Percentiles rank a stretch among this genome's conserved stretches.
These are phyloP conservation scores for Ophion ventricosus DNA, from an alignment of 2,888 invertebrate species.

Conservation along the genomic window DNA sequence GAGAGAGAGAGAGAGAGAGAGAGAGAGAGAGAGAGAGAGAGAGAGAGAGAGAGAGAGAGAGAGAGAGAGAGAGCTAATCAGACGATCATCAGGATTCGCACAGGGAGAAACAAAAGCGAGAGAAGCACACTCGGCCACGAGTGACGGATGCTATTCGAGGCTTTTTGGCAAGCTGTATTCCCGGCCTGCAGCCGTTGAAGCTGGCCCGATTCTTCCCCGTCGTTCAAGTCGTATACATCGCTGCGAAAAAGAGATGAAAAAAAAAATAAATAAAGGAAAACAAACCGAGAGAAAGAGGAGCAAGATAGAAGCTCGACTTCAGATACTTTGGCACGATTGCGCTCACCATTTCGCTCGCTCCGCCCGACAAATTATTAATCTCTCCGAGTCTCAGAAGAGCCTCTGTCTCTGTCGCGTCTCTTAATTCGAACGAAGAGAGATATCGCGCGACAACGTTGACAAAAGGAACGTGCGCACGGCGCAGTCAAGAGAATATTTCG, in stretches of 20 bases:
- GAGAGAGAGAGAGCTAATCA: constrained; percentile 40
- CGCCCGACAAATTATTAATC: constrained; percentile 78
- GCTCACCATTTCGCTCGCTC: constrained; percentile 46
- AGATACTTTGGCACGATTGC: constrained; percentile 69
- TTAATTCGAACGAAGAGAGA: constrained; percentile 77
- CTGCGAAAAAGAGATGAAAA: constrained; percentile 52
- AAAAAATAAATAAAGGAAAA: constrained; percentile 46
- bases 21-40: constrained; percentile 30
- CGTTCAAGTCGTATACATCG: constrained; percentile 4
- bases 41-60: constrained; percentile 30
- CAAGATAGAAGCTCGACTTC: constrained; percentile 60
- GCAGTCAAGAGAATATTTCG: constrained; percentile 49
- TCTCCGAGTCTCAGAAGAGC: constrained; percentile 32
- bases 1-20: constrained; percentile 30
- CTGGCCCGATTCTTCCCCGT: constrained; percentile 33
- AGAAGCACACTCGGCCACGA: constrained; percentile 29
- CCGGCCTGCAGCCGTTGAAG: constrained; percentile 35
- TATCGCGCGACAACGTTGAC: constrained; percentile 72
- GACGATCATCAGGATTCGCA: constrained; percentile 30
- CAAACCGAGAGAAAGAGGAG: constrained; percentile 3
- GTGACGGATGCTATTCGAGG: constrained; percentile 63
- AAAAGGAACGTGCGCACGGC: constrained; percentile 68
- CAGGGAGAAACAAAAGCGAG: constrained; percentile 10
- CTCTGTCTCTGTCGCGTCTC: constrained; percentile 69
- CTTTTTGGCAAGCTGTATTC: constrained; percentile 62